Percentiles rank a stretch among this genome's conserved stretches.
phyloP scores from a whole-genome alignment of 1,140 invertebrate genomes.

The Leptopilina clavipes region DNA sequence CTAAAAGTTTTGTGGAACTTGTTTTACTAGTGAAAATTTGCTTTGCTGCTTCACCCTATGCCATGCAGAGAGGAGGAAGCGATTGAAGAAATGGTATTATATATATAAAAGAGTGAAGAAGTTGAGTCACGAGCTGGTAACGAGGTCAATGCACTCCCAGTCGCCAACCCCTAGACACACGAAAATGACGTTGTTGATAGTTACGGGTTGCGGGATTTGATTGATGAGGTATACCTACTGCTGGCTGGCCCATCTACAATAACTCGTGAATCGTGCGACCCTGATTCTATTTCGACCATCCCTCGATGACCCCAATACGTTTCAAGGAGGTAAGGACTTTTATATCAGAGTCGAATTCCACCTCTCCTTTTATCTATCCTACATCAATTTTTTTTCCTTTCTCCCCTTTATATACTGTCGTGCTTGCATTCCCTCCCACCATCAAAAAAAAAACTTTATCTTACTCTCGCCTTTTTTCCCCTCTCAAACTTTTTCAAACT shows the following conservation, averaged over 20 bases:
- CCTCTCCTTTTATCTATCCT: not conserved
- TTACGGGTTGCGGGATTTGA: slow-evolving; percentile 16
- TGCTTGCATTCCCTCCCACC: not conserved
- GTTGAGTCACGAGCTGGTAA: slow-evolving; percentile 7
- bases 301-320: slow-evolving; percentile 11
- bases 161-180: slow-evolving; percentile 29
- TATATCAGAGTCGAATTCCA: slow-evolving; percentile 1
- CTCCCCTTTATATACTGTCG: not conserved
- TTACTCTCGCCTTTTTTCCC: not conserved
- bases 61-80: no score
- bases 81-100: not conserved
- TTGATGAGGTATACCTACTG: slow-evolving; percentile 29
- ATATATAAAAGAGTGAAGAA: not conserved
- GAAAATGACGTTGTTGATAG: slow-evolving; percentile 33
- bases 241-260: slow-evolving; percentile 24
- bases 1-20: no score
- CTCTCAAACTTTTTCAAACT: not conserved
- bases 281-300: slow-evolving; percentile 2
- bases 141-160: slow-evolving; percentile 27
- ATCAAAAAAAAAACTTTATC: not conserved
- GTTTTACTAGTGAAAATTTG: no score
- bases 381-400: not conserved
- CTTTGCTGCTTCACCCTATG: no score
- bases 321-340: slow-evolving; percentile 6
- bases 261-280: not conserved